Conservation (phyloP, 2,113 vertebrate genomes). For the Paracanthobrama guichenoti region DNA sequence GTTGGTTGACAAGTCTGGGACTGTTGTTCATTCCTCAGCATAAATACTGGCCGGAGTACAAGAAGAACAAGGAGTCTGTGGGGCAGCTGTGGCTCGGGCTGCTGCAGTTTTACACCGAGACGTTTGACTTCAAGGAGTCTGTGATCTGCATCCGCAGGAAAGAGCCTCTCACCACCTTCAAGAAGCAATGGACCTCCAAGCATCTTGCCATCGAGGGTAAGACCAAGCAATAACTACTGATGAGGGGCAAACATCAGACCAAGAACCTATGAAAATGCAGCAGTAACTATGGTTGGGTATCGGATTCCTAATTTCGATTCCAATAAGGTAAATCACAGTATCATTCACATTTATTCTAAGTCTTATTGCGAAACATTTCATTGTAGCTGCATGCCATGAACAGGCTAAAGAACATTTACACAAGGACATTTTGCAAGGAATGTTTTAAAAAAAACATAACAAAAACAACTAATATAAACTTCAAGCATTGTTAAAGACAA, state of each 20-base stretch:
- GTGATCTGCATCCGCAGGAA: conserved; percentile 96
- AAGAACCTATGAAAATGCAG: background rate
- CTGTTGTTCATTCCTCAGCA: conserved; percentile 70
- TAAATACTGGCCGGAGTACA: conserved; percentile 80
- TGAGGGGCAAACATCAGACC: background rate
- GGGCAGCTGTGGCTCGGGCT: conserved; percentile 96
- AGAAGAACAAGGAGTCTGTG: conserved; percentile 88
- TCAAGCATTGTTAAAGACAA: too few relatives aligned
- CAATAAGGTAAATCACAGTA: too few relatives aligned
- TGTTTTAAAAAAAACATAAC: too few relatives aligned
- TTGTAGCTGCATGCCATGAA: too few relatives aligned
- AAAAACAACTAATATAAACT: too few relatives aligned
- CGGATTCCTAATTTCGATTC: too few relatives aligned
- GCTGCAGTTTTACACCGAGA: conserved; percentile 96
- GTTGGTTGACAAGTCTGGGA: background rate
- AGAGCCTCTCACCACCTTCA: conserved; percentile 93
- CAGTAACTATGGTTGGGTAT: background rate
- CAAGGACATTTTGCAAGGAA: too few relatives aligned
- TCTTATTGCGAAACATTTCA: too few relatives aligned
- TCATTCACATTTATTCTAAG: too few relatives aligned
- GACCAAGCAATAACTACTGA: background rate
- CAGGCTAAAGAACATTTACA: too few relatives aligned
- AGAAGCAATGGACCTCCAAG: conserved; percentile 99
- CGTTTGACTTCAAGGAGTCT: conserved; percentile 97
- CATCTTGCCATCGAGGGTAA: conserved; percentile 97